Base-by-base conservation (phyloP, 92 coral and sea anemone genomes). In the Umimayanthus kanabou region DNA sequence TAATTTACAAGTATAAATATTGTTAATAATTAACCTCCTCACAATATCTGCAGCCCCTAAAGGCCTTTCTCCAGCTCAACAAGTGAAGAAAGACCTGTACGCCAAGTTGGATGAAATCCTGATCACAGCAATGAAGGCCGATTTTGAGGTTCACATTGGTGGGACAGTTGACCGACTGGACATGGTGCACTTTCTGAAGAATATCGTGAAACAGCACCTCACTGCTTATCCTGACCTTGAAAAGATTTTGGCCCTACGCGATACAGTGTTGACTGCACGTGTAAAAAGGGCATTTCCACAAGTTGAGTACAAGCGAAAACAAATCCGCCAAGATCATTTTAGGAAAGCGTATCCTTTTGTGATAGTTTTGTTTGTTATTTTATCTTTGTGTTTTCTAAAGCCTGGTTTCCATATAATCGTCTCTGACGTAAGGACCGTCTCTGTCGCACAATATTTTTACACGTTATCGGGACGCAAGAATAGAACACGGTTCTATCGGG, bases 281-380 rank as follows among this genome's bases (percentile, higher is more conserved):
- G 92, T 96, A n/a, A 95, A 95, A 64, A 91, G 94, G 61, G 99
- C 98, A 6, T 96, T 96, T 87, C 99, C 99, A 53, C 95, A 89
- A 77, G 99, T 96, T 13, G 98, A 95, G 16, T 95, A 93, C 69
- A 96, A 95, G 80, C 89, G 99, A 30, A 95, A 93, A 47, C 98
- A 95, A 82, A 87, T 95, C 20, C 92, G 94, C 26, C 94, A 92
- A 57, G 96, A 95, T 75, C 98, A 94, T 79, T 93, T 92, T 66
- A 93, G 95, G 76, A 96, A 96, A 87, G 96, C 93, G 99, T 96
- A 96, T 96, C 99, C 92, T 92, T 90, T 76, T 4, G 14, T 53
- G 13, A 18, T 9, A 1, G 18, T 13, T 53, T 15, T 3, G 13
- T 53, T 53, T 16, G 13, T 53, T 13, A 1, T 53, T 13, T 53